These are phyloP conservation scores for Cydia splendana DNA, from an alignment of 1,140 invertebrate genomes.

Conservation along the genomic window DNA sequence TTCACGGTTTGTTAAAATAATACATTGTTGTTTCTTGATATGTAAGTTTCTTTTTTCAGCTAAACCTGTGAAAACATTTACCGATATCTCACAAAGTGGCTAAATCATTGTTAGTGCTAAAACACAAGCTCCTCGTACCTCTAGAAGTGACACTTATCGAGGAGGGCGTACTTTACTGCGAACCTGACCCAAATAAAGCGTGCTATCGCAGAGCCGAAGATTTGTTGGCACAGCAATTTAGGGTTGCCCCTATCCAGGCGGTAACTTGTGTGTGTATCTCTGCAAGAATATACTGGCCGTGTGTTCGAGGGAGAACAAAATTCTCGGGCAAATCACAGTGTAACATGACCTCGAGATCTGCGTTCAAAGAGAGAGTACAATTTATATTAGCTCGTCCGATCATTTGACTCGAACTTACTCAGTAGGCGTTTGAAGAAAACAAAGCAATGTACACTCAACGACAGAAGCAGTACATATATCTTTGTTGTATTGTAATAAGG, in stretches of 20 bases:
- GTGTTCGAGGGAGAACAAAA: neutral
- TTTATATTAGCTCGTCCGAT: too few relatives aligned
- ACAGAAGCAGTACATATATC: too few relatives aligned
- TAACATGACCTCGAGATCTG: neutral
- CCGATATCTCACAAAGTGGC: neutral
- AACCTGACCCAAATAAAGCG: slow-evolving; percentile 69
- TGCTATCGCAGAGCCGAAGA: slow-evolving; percentile 53
- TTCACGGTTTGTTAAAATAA: neutral
- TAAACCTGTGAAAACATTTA: slow-evolving; percentile 8
- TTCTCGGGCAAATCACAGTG: neutral
- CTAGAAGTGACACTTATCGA: slow-evolving; percentile 49
- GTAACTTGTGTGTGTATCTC: slow-evolving; percentile 9
- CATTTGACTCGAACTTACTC: too few relatives aligned
- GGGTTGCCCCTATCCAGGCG: slow-evolving; percentile 49
- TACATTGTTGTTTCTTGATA: neutral
- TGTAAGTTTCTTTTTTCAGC: neutral
- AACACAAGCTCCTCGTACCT: slow-evolving; percentile 32
- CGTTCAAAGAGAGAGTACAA: too few relatives aligned
- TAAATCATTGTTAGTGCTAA: slow-evolving; percentile 33
- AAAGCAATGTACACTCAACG: too few relatives aligned
- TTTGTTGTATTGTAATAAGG: too few relatives aligned
- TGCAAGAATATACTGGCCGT: slow-evolving; percentile 11
- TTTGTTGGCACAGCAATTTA: slow-evolving; percentile 68
- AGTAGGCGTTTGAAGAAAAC: too few relatives aligned
- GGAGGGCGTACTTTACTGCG: slow-evolving; percentile 51